These are phyloP conservation scores for Phrynosoma blainvillii DNA, from an alignment of 2,113 vertebrate species.

Conservation along the genomic window DNA sequence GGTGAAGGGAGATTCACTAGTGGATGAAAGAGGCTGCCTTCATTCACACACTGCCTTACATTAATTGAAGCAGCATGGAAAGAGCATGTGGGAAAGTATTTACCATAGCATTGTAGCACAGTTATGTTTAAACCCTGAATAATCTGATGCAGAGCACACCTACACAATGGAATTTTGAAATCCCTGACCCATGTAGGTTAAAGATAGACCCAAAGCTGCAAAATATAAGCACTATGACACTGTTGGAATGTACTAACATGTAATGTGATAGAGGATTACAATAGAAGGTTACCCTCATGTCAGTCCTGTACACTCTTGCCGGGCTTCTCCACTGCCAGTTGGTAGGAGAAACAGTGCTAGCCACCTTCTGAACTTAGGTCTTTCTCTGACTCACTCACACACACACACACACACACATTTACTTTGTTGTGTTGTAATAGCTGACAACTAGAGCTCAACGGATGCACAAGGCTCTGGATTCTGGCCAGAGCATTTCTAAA, in stretches of 20 bases:
- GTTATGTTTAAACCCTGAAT: neutral
- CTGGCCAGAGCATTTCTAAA: slow-evolving; percentile 2
- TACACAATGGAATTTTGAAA: neutral
- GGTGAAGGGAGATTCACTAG: too few relatives aligned
- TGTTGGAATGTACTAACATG: neutral
- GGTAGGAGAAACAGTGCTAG: neutral
- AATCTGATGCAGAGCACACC: neutral
- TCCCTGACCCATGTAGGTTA: neutral
- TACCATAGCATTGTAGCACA: neutral
- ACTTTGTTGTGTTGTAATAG: neutral
- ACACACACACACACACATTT: neutral
- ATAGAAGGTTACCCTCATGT: neutral
- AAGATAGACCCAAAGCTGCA: slow-evolving; percentile 24
- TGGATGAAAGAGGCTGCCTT: neutral
- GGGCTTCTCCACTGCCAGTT: neutral
- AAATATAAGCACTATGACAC: neutral
- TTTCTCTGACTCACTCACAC: neutral
- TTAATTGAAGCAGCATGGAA: neutral
- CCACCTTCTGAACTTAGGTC: too few relatives aligned
- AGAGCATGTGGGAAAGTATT: neutral
- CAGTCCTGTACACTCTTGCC: neutral
- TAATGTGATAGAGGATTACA: neutral
- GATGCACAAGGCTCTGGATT: neutral
- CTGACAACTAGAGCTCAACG: neutral
- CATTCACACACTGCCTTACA: neutral